phyloP scores from a whole-genome alignment of 2,113 vertebrate genomes.

The Colossoma macropomum region DNA sequence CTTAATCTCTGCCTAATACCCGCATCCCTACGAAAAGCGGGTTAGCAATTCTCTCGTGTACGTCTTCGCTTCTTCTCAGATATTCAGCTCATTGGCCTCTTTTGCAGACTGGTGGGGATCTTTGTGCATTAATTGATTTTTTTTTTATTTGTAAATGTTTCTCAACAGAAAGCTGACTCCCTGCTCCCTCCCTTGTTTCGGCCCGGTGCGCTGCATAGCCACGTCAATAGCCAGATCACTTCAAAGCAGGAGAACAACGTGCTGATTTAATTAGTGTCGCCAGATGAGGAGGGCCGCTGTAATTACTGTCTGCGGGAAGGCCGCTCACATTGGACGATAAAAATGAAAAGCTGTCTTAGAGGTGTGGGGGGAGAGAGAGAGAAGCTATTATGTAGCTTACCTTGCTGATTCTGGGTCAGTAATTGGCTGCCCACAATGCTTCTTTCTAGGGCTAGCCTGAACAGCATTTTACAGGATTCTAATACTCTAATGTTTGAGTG shows the following conservation, averaged over 20 bases:
- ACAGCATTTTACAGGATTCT: too few species aligned
- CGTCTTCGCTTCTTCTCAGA: not conserved
- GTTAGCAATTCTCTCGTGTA: not conserved
- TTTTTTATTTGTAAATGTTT: constrained; percentile 50
- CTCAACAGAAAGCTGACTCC: constrained; percentile 28
- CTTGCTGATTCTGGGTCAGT: not conserved
- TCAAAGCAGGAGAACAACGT: constrained; percentile 44
- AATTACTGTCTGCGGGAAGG: constrained; percentile 49
- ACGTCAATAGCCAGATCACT: constrained; percentile 51
- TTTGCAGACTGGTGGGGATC: not conserved
- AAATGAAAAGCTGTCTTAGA: constrained; percentile 23
- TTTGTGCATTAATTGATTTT: constrained; percentile 52
- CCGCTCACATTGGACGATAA: constrained; percentile 20
- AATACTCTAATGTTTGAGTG: too few species aligned
- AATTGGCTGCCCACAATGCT: too few species aligned
- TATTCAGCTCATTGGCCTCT: not conserved
- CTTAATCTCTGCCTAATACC: constrained; percentile 61
- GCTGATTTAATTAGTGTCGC: constrained; percentile 69
- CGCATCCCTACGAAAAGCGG: constrained; percentile 26
- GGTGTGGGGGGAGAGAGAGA: not conserved
- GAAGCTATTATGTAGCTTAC: not conserved
- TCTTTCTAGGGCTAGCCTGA: too few species aligned
- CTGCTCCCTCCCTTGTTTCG: constrained; percentile 1
- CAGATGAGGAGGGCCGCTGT: constrained; percentile 48
- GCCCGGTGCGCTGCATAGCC: not conserved